Base-by-base conservation (phyloP, 2,113 vertebrate species). In the Myotis yumanensis region DNA sequence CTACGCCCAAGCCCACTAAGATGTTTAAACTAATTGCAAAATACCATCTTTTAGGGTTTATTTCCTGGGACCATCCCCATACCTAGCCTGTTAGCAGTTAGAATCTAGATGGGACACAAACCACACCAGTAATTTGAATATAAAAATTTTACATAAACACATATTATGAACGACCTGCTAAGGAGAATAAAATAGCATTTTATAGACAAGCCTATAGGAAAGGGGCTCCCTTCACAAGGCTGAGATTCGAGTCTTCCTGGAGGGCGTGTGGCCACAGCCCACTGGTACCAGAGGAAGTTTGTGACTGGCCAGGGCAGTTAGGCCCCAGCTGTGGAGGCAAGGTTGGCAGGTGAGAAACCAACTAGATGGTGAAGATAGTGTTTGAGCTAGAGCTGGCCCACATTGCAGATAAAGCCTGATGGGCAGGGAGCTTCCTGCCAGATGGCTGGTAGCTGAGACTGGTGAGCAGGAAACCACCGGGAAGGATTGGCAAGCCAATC, bases 201-300 rank as follows among this genome's bases (percentile, higher is more conserved):
- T 46, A 11, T 18, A 51, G 48, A 51, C 5, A 28, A 64, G 16
- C 12, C 10, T 37, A 46, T 22, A 9, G n/a, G 5, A 23, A 43
- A 86, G 22, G 10, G 16, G 8, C 20, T 66, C 32, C 0, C 10
- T 57, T 18, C 23, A 14, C 28, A 43, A n/a, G 9, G 6, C 17
- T 32, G 30, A 72, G 11, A 12, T 7, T 76, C 25, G 32, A 18
- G 37, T 0, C 8, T 52, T 37, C 40, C 40, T 32, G 43, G n/a
- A 35, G 11, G 54, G 5, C 2, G 0, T 30, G 3, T 35, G 20
- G 10, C 14, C 30, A 40, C 2, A 15, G 15, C 3, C 18, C 30
- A 30, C 0, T 18, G 9, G 64, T 7, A 3, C 7, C 73, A 30
- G 46, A 66, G 16, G 17, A 4, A 17, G 68, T 46, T 20, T 11